Conservation (phyloP, 2,888 invertebrate genomes). For the Perizoma affinitatum region DNA sequence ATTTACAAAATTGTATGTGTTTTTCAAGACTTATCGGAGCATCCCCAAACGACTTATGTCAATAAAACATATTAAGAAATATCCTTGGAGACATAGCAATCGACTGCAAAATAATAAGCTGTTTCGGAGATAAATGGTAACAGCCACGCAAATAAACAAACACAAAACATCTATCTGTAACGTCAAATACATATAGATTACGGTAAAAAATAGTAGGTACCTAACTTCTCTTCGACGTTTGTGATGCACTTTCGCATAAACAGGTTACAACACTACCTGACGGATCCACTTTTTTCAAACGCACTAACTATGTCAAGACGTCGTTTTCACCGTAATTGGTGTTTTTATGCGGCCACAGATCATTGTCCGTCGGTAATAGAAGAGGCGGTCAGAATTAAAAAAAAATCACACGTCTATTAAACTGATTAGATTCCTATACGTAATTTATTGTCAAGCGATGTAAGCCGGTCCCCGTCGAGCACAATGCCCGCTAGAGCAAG, state of each 20-base stretch:
- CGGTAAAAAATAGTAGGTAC: neutral
- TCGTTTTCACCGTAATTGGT: conserved; percentile 40
- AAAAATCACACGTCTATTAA: conserved; percentile 80
- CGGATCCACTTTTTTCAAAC: conserved; percentile 24
- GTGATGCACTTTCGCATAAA: conserved; percentile 20
- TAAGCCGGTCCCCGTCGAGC: conserved; percentile 62
- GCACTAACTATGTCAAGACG: conserved; percentile 37
- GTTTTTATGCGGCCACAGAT: conserved; percentile 42
- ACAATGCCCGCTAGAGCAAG: conserved; percentile 81
- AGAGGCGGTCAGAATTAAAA: conserved; percentile 54
- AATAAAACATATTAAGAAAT: too few relatives aligned
- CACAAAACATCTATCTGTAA: too few relatives aligned
- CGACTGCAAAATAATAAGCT: too few relatives aligned
- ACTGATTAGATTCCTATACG: conserved; percentile 83
- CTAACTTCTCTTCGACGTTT: neutral
- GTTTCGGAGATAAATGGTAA: too few relatives aligned
- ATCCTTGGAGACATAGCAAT: too few relatives aligned
- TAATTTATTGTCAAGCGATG: conserved; percentile 80
- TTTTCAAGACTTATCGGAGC: too few relatives aligned
- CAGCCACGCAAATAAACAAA: too few relatives aligned
- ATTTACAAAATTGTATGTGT: too few relatives aligned
- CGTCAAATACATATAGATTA: neutral
- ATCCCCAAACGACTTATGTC: too few relatives aligned
- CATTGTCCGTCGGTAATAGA: conserved; percentile 56
- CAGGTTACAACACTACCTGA: conserved; percentile 3